Conservation (phyloP, 2,113 vertebrate species). For the Tauraco erythrolophus region DNA sequence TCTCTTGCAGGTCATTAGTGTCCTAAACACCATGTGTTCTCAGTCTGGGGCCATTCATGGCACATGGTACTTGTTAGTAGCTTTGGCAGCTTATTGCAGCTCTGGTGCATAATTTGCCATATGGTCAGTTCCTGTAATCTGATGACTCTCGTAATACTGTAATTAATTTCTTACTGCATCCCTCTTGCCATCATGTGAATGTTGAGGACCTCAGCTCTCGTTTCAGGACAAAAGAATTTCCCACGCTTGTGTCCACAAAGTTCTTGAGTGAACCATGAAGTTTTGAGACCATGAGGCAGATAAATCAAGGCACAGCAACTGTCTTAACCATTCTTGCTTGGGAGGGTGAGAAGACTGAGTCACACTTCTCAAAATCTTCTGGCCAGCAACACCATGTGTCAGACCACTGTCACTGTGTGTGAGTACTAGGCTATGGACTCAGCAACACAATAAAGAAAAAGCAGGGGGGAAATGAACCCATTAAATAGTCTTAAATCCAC, state of each 20-base stretch:
- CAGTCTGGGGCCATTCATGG: neutral
- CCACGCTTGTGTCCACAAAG: accelerated
- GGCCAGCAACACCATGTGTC: neutral
- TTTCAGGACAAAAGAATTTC: neutral
- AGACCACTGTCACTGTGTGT: neutral
- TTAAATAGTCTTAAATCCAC: neutral
- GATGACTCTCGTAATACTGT: accelerated
- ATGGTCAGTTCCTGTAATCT: neutral
- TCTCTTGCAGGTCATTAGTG: neutral
- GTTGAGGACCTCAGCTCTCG: neutral
- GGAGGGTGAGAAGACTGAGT: neutral
- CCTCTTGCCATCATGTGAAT: neutral
- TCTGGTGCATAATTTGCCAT: neutral
- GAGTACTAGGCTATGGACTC: neutral
- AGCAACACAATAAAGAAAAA: neutral
- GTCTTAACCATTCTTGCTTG: neutral
- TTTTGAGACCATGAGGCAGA: neutral
- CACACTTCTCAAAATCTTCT: neutral
- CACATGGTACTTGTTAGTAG: neutral
- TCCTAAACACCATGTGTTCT: neutral
- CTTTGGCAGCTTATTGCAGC: neutral
- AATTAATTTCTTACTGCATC: neutral
- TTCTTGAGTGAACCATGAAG: neutral
- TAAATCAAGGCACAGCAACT: neutral
- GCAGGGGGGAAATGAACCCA: accelerated